Evolutionary conservation across 2,797 vertebrate species (phyloP).

Genomic region (Platalea minor): DNA sequence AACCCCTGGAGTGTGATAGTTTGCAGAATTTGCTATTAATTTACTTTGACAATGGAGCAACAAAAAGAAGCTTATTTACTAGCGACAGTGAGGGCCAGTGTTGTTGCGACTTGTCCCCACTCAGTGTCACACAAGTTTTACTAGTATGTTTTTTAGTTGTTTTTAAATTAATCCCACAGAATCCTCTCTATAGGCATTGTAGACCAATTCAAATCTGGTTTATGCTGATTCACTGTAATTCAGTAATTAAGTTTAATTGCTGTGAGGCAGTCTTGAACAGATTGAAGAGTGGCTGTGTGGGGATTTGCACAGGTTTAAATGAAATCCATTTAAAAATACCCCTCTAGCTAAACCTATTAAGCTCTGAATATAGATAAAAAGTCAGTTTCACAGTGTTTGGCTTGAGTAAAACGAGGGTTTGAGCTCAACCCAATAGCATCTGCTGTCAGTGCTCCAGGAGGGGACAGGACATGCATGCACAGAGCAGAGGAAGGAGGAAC

Average conservation of each 20-base stretch:
- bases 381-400: neutral
- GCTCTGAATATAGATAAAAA: neutral
- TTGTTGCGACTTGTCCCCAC: neutral
- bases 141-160: neutral
- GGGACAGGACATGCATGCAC: neutral
- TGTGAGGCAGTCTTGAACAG: neutral
- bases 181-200: neutral
- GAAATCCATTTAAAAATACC: neutral
- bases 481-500: neutral
- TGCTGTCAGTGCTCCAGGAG: neutral
- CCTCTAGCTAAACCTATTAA: neutral
- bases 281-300: neutral
- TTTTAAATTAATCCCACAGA: neutral
- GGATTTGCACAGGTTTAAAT: neutral
- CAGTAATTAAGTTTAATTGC: neutral
- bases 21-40: neutral
- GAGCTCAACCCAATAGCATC: neutral
- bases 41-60: neutral
- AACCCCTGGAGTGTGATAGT: neutral
- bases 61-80: neutral
- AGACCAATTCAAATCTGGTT: neutral
- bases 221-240: neutral
- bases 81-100: accelerated
- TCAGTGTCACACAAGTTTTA: neutral
- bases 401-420: neutral